phyloP scores from a whole-genome alignment of 2,113 vertebrate genomes.

The Osmerus mordax region DNA sequence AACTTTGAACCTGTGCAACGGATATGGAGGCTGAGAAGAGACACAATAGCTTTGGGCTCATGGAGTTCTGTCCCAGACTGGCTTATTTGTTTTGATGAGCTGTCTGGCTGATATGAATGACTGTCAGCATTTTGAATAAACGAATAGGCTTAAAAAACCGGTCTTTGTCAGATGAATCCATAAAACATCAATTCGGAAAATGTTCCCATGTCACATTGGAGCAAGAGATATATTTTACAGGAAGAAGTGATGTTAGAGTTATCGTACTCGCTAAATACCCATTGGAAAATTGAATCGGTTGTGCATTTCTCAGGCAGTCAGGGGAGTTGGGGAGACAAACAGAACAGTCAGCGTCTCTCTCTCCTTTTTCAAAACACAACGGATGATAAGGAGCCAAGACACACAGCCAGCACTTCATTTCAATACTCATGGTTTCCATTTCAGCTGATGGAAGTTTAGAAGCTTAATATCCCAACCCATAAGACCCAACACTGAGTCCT shows the following conservation, averaged over 20 bases:
- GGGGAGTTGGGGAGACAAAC: neutral
- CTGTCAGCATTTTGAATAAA: neutral
- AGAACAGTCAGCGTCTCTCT: neutral
- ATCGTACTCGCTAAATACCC: neutral
- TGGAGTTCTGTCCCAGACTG: slow-evolving; percentile 19
- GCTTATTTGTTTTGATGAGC: slow-evolving; percentile 14
- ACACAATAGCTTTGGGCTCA: slow-evolving; percentile 16
- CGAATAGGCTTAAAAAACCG: too few species aligned
- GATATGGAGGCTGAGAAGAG: slow-evolving; percentile 40
- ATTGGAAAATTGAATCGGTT: neutral
- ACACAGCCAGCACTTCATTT: neutral
- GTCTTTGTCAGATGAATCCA: too few species aligned
- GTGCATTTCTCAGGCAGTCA: neutral
- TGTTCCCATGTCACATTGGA: too few species aligned
- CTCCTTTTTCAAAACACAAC: neutral
- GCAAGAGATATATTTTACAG: too few species aligned
- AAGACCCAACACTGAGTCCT: too few species aligned
- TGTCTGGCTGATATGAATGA: neutral
- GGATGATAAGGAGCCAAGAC: neutral
- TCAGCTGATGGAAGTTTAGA: too few species aligned
- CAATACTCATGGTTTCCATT: too few species aligned
- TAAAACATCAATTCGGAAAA: too few species aligned
- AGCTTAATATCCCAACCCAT: too few species aligned
- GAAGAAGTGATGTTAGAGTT: too few species aligned
- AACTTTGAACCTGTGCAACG: slow-evolving; percentile 3